Base-by-base conservation (phyloP, 2,888 invertebrate genomes). In the Alloscopus bannaensis region DNA sequence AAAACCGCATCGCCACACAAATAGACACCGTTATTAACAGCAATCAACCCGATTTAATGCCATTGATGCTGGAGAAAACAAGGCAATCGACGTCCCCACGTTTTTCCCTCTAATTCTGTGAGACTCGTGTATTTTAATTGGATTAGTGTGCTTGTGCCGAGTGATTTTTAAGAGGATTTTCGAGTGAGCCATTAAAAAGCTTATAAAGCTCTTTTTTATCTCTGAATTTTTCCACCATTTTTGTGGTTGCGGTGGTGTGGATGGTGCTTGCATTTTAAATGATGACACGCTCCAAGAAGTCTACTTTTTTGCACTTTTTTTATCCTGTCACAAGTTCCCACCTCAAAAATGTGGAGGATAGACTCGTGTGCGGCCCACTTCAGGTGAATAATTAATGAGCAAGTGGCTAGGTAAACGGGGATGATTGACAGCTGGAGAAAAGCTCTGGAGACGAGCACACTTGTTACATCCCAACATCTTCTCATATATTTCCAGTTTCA, bases 381-480 rank as follows among this genome's bases (percentile, higher is more conserved):
- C 62, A 47, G 18, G 36, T 80, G 80, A 80, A 80, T 80, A 80
- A 80, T 80, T 80, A 80, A 80, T 80, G 80, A 70, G 42, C 31
- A 22, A 52, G 31, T 64, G 64, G 55, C 52, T 73, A 47, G 64
- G 70, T 55, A 57, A 47, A 60, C 64, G 75, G 65, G 80, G 76
- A 80, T 80, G 80, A 80, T 80, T 80, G 80, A 80, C 80, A 75
- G 72, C 45, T 64, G 70, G 75, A 64, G 75, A 65, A 66, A 80
- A 80, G 62, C 80, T 75, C 80, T 75, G 64, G 80, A 80, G 80
- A 80, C 70, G 70, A 45, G 69, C 60, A 80, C 80, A 80, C 80
- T 80, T 80, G 80, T 80, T 80, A 80, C 80, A 31, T 75, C 55
- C 11, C 3, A 55, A 1, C 4, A n/a, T n/a, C n/a, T n/a, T n/a